Evolutionary conservation across 2,888 invertebrate species (phyloP), one percentile per base, ranked within the genome.

Genomic region (Oxystoma pomonae): DNA sequence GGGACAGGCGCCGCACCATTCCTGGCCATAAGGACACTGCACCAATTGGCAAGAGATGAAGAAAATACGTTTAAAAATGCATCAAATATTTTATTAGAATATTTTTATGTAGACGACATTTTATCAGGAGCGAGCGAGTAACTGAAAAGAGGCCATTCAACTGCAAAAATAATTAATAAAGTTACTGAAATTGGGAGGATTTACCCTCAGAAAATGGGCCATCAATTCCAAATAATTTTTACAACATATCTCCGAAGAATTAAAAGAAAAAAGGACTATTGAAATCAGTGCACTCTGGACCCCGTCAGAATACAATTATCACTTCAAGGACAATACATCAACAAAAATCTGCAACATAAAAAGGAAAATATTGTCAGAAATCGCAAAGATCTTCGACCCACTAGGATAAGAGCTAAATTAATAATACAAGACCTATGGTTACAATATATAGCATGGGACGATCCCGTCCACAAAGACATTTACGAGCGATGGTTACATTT

Each of bases 191-290:
- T 18, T n/a, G 57, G 57, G 57, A 18, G 57, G 57, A 7, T 57
- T 57, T 20, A 57, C 19, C 9, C 57, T 57, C 2, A 57, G 57
- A 19, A 57, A 57, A 57, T 57, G 57, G 57, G 2, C 57, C 5
- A 57, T 12, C 20, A 57, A 57, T 19, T 57, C 57, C 3, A 57
- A 57, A 19, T 12, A 57, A 19, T 57, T 57, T 57, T 57, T 57
- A 20, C 18, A 57, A 7, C 9, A 18, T 7, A 57, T 57, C 2
- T 19, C 57, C 2, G 57, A 57, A 7, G 19, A n/a, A 19, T 19
- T 57, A 20, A 57, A 57, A 20, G 57, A 57, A 57, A 57, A 35
- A 35, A 35, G 35, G 5, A 35, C 35, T 35, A 35, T 35, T 7
- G 35, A 35, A 12, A 35, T 35, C 35, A n/a, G n/a, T n/a, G n/a